Evolutionary conservation across 64 coral and sea anemone genomes (phyloP).

Genomic region (Montipora foliosa): DNA sequence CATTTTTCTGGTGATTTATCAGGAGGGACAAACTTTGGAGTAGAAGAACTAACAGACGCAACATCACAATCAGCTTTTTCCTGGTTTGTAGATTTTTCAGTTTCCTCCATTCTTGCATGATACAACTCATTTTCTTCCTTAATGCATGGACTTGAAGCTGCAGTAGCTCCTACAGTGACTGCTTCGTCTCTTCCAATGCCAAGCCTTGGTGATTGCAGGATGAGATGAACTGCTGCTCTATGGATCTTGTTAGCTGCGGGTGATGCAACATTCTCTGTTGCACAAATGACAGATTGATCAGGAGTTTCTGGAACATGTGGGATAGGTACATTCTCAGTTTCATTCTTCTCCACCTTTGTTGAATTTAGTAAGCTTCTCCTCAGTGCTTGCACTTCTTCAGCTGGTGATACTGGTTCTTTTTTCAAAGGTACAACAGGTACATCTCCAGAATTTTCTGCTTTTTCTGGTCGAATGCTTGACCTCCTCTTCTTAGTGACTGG

Average conservation of each 20-base stretch:
- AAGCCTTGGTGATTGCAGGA: conserved; percentile 56
- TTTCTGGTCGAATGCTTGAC: neutral
- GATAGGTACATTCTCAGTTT: neutral
- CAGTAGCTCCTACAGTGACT: neutral
- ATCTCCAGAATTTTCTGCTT: neutral
- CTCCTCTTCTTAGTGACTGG: neutral
- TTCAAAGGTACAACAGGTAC: neutral
- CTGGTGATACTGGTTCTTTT: conserved; percentile 25
- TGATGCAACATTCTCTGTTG: neutral
- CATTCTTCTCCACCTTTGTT: conserved; percentile 26
- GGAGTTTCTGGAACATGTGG: conserved; percentile 70
- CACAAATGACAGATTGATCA: neutral
- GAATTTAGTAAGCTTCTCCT: neutral
- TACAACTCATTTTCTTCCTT: conserved; percentile 6
- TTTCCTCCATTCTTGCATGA: neutral
- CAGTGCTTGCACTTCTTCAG: neutral
- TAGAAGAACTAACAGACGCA: neutral
- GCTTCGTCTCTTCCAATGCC: neutral
- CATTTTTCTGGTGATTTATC: neutral
- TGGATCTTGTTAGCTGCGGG: neutral
- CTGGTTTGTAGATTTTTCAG: neutral
- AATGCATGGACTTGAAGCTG: conserved; percentile 12
- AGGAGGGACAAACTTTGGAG: neutral
- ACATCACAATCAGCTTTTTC: neutral
- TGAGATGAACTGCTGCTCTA: conserved; percentile 55